A percentile compares a stretch with the other conserved stretches of the same genome.
Conservation (phyloP, 2,797 vertebrate genomes). For the Hozukius guyotensis region DNA sequence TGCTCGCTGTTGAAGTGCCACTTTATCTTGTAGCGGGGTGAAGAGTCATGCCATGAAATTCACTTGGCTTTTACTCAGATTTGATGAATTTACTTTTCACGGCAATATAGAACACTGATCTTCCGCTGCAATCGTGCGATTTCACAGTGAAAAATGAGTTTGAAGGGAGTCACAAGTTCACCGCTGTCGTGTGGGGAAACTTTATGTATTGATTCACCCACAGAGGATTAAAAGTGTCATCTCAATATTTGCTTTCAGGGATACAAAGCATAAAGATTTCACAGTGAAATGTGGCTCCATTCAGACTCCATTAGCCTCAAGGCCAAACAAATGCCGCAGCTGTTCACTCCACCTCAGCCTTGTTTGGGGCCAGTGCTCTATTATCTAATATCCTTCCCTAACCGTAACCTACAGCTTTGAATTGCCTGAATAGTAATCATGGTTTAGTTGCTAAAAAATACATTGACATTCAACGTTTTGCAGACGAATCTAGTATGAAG, state of each 20-base stretch:
- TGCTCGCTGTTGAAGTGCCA: conserved; percentile 9
- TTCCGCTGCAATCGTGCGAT: not conserved
- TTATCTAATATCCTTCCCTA: not conserved
- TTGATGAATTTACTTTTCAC: conserved; percentile 34
- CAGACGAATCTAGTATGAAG: not conserved
- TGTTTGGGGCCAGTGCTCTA: not conserved
- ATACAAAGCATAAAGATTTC: not conserved
- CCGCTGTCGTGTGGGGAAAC: not conserved
- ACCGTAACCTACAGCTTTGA: no score
- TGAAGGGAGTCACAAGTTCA: conserved; percentile 22
- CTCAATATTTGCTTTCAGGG: conserved; percentile 1
- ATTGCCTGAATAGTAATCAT: no score
- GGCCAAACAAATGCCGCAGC: not conserved
- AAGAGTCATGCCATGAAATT: conserved; percentile 34
- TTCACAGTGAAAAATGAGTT: conserved; percentile 7
- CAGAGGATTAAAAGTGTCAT: conserved; percentile 12
- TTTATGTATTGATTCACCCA: not conserved
- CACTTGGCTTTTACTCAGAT: conserved; percentile 15
- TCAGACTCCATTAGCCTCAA: not conserved
- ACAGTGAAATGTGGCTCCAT: conserved; percentile 2
- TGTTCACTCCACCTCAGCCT: not conserved
- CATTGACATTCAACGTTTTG: not conserved
- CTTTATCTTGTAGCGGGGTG: conserved; percentile 17
- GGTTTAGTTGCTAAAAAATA: not conserved
- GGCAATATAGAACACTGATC: not conserved